Evolutionary conservation across 2,888 invertebrate species (phyloP).

Genomic region (Zonitis immaculata): DNA sequence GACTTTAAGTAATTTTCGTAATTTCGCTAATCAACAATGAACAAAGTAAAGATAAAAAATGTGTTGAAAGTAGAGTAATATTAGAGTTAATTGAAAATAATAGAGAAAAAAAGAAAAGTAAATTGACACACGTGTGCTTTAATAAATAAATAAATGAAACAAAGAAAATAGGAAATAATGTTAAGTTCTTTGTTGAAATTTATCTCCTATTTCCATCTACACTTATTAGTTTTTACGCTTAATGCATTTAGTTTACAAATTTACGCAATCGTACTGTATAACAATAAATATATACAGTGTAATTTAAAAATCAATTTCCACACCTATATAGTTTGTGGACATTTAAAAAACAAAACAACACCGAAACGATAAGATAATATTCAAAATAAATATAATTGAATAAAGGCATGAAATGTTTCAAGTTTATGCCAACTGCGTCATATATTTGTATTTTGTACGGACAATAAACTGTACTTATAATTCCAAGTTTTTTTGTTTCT

Average conservation of each 20-base stretch:
- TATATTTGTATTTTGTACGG: background rate
- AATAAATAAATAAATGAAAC: conserved; percentile 10
- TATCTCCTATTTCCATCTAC: background rate
- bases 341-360: no score
- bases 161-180: conserved; percentile 2
- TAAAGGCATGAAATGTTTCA: background rate
- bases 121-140: conserved; percentile 8
- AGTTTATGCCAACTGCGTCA: background rate
- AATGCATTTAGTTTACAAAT: background rate
- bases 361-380: background rate
- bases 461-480: background rate
- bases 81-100: background rate
- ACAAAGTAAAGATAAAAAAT: background rate
- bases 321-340: background rate
- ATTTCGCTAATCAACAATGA: background rate
- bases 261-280: background rate
- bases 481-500: background rate
- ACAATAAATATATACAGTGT: background rate
- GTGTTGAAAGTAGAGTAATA: background rate
- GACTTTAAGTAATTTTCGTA: background rate
- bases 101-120: conserved; percentile 5
- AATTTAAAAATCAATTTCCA: background rate
- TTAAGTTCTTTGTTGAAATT: background rate
- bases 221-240: background rate
- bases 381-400: background rate